Evolutionary conservation across 2,888 invertebrate genomes (phyloP).

Genomic region (Cosmia trapezina): DNA sequence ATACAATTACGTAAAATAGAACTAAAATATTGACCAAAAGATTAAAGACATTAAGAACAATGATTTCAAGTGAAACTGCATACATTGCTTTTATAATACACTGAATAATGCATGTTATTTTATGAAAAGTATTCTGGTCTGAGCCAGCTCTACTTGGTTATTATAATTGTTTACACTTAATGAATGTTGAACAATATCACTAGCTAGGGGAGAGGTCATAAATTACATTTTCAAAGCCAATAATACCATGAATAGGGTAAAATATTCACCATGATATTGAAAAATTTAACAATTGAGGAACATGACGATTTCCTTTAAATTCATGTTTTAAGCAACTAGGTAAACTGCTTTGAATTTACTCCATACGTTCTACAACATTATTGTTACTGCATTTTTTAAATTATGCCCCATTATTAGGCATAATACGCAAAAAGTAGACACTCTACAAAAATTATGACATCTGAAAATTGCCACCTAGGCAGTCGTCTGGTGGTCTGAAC

Average conservation of each 20-base stretch:
- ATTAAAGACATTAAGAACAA: neutral
- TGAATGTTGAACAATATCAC: conserved; percentile 8
- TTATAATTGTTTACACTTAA: conserved; percentile 11
- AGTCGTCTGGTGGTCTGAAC: conserved; percentile 70
- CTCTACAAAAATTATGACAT: conserved; percentile 77
- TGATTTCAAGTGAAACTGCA: neutral
- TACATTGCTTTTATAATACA: neutral
- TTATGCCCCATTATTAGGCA: conserved; percentile 11
- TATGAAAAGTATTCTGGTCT: neutral
- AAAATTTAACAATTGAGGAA: conserved; percentile 33
- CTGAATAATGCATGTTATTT: conserved; percentile 7
- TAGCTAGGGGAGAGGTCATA: neutral
- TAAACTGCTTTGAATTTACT: neutral
- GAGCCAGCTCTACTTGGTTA: conserved; percentile 17
- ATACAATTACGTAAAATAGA: conserved; percentile 1
- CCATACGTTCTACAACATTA: neutral
- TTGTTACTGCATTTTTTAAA: conserved; percentile 2
- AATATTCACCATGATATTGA: conserved; percentile 32
- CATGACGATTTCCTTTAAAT: conserved; percentile 35
- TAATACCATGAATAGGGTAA: conserved; percentile 18
- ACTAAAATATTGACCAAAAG: neutral
- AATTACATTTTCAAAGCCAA: neutral
- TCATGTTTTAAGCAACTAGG: neutral
- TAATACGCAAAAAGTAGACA: conserved; percentile 54
- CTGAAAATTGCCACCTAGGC: conserved; percentile 88